Base-by-base conservation (phyloP, 2,113 vertebrate genomes). In the Odontophorus gujanensis region DNA sequence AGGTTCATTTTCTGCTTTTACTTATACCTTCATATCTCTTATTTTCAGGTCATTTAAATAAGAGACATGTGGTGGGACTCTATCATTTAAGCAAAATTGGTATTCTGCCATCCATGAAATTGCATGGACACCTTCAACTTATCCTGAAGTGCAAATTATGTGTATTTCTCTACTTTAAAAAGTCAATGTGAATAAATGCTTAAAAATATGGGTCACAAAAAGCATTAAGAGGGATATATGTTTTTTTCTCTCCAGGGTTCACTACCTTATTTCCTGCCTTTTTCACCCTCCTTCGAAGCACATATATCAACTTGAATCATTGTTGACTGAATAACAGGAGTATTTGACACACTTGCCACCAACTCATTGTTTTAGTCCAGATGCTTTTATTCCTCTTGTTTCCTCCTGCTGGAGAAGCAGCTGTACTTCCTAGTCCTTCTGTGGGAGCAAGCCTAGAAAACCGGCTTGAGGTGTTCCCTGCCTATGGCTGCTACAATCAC, bases 71-170 rank as follows among this genome's bases (percentile, higher is more conserved):
- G 95, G 90, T 94, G 72, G 83, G 96, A 91, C 90, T 96, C 95
- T 96, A 92, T 97, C 95, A 95, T 94, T 97, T 96, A 96, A 96
- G 78, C 85, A 96, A 97, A 97, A 97, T 97, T 96, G 95, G 90
- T 97, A 93, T 97, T 96, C 96, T 96, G 92, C 93, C 97, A 97
- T 97, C 96, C 96, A 97, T 97, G 96, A 97, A 97, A 97, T 96
- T 97, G 95, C 96, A 95, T 91, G 95, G 94, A 93, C 91, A 96
- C 95, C 88, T 97, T 94, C 81, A 95, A 95, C 95, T 97, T 95
- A 95, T 96, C 96, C 94, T 91, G 75, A 95, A 90, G 91, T 93
- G 94, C 94, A 96, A 95, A 96, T 97, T 93, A 97, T 65, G 81
- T 96, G 82, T 89, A 91, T 96, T 97, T 96, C 85, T 94, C 45